These are phyloP conservation scores for Melieria crassipennis DNA, from an alignment of 2,888 invertebrate species.

Conservation along the genomic window DNA sequence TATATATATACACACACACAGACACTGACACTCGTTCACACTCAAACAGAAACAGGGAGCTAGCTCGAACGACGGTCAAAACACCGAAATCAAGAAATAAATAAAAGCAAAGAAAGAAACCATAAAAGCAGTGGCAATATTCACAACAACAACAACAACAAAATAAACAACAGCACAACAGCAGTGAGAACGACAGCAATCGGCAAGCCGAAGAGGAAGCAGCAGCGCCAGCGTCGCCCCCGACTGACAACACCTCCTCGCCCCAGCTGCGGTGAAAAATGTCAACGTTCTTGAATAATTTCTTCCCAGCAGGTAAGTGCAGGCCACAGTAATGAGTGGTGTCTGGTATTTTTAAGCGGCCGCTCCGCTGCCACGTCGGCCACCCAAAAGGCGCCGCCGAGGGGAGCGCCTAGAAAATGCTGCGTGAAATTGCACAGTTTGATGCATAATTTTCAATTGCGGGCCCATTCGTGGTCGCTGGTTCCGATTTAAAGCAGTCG, in stretches of 20 bases:
- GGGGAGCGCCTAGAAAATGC: too few relatives aligned
- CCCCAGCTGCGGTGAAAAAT: conserved; percentile 55
- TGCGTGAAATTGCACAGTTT: too few relatives aligned
- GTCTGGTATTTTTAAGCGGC: too few relatives aligned
- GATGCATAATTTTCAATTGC: too few relatives aligned
- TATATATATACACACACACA: neutral
- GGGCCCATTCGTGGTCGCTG: too few relatives aligned
- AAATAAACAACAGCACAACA: conserved; percentile 22
- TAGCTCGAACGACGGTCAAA: conserved; percentile 16
- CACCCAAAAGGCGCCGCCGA: too few relatives aligned
- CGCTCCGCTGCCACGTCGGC: too few relatives aligned
- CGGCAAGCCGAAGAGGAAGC: conserved; percentile 16
- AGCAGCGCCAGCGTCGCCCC: conserved; percentile 20
- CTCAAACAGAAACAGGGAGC: neutral
- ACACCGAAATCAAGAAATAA: conserved; percentile 20
- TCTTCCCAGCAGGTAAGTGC: conserved; percentile 65
- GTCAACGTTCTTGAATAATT: conserved; percentile 67
- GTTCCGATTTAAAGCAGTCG: too few relatives aligned
- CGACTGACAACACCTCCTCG: conserved; percentile 19
- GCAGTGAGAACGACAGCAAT: conserved; percentile 18
- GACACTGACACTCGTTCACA: neutral
- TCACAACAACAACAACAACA: conserved; percentile 25
- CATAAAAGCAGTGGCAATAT: conserved; percentile 15
- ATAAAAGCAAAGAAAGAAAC: conserved; percentile 24
- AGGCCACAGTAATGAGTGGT: neutral